phyloP scores from a whole-genome alignment of 2,797 vertebrate genomes.

The Pseudocheirus occidentalis region DNA sequence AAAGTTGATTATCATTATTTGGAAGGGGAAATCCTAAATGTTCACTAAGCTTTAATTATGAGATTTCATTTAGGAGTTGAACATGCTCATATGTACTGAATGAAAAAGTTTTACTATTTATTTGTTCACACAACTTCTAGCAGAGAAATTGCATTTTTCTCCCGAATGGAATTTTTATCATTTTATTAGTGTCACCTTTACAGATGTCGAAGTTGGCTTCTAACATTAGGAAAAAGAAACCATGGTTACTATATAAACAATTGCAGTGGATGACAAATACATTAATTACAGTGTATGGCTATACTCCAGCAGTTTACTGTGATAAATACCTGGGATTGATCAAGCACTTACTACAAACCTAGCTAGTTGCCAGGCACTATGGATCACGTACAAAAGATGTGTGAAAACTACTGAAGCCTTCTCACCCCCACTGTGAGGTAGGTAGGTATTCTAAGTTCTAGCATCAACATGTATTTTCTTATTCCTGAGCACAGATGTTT shows the following conservation, averaged over 20 bases:
- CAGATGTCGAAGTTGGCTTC: slow-evolving; percentile 5
- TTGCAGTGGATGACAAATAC: background rate
- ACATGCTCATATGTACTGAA: background rate
- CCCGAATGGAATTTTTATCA: background rate
- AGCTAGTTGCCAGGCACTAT: slow-evolving; percentile 51
- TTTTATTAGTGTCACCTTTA: background rate
- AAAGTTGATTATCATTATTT: background rate
- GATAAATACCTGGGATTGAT: background rate
- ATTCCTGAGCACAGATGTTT: background rate
- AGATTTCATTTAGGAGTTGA: background rate
- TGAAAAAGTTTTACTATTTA: background rate
- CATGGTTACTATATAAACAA: background rate
- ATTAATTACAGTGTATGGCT: slow-evolving; percentile 31
- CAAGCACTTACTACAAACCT: slow-evolving; percentile 28
- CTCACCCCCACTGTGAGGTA: slow-evolving; percentile 67
- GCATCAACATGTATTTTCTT: slow-evolving; percentile 23
- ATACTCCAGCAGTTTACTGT: slow-evolving; percentile 17
- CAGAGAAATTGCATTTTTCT: background rate
- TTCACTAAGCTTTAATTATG: background rate
- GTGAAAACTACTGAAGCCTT: background rate
- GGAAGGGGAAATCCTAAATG: background rate
- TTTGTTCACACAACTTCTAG: background rate
- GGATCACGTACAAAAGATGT: slow-evolving; percentile 22
- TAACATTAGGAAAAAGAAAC: slow-evolving; percentile 12
- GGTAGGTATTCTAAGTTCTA: slow-evolving; percentile 67